These are phyloP conservation scores for human DNA, from an alignment of 2,113 vertebrate species.

Conservation along the genomic window GRCh38 chr2:58504001-58504500, in stretches of 20 bases:
- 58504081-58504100: not conserved
- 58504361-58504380: conserved; percentile 6
- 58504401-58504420: not conserved
- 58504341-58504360: not conserved
- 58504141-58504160: not conserved
- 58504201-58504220: not conserved
- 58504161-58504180: not conserved
- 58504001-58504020: not conserved
- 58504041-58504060: not conserved
- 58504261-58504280: not conserved
- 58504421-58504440: not conserved
- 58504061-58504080: not conserved
- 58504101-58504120: not conserved
- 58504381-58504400: not conserved
- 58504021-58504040: not conserved
- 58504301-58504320: not conserved
- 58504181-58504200: not conserved
- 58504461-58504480: too few species aligned
- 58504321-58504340: not conserved
- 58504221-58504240: not conserved
- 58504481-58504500: too few species aligned
- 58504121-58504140: not conserved
- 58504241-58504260: not conserved
- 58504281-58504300: not conserved
- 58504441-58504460: too few species aligned